These are phyloP conservation scores for Elysia crispata DNA, from an alignment of 2,888 invertebrate species.

Conservation along the genomic window DNA sequence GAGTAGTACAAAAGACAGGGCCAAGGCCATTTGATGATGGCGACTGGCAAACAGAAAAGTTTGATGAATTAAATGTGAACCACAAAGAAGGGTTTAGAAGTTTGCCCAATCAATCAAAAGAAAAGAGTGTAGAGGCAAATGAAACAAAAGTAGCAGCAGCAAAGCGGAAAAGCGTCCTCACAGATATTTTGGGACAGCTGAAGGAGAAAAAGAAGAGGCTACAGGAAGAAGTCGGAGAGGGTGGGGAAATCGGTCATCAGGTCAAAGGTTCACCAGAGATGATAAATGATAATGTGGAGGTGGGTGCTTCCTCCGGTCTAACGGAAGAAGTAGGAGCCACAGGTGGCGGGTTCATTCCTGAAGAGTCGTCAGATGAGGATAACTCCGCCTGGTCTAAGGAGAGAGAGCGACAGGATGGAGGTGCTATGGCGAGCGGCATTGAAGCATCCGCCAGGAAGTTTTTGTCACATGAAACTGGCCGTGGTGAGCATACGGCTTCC, in stretches of 20 bases:
- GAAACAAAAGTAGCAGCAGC: too few relatives aligned
- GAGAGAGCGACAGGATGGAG: background rate
- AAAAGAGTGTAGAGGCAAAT: too few relatives aligned
- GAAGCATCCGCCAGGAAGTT: too few relatives aligned
- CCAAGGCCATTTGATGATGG: background rate
- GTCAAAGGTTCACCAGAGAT: too few relatives aligned
- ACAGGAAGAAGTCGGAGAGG: background rate
- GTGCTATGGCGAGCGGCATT: background rate
- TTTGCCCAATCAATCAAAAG: too few relatives aligned
- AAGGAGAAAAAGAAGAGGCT: constrained; percentile 35
- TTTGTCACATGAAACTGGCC: background rate
- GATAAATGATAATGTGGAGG: too few relatives aligned
- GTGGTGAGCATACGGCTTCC: constrained; percentile 48
- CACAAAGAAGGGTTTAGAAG: too few relatives aligned
- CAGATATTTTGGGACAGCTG: constrained; percentile 36
- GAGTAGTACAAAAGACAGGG: background rate
- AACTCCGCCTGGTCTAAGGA: background rate
- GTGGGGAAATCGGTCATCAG: too few relatives aligned
- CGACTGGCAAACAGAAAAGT: background rate
- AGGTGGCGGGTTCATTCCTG: constrained; percentile 19
- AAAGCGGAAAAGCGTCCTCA: constrained; percentile 41
- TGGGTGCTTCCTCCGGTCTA: too few relatives aligned
- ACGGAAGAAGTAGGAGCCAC: too few relatives aligned
- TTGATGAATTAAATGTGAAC: background rate
- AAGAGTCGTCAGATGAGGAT: background rate